Evolutionary conservation across 2,113 vertebrate genomes (phyloP).

Genomic region (Acanthochromis polyacanthus): DNA sequence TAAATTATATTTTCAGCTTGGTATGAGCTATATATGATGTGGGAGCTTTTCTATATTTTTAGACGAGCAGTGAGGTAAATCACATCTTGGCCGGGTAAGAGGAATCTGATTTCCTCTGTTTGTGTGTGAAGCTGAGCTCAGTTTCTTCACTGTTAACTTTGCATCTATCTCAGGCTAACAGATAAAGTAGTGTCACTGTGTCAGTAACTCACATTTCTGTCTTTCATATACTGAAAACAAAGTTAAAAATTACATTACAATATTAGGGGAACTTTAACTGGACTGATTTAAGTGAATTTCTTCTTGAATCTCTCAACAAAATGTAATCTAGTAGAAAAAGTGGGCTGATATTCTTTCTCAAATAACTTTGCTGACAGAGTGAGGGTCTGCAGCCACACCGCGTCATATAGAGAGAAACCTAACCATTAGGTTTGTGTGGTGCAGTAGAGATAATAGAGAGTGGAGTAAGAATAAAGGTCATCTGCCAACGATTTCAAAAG

Average conservation of each 20-base stretch:
- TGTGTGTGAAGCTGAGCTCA: constrained; percentile 7
- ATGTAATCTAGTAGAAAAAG: not conserved
- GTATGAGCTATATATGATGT: constrained; percentile 27
- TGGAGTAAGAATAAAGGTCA: not conserved
- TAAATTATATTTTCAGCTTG: constrained; percentile 49
- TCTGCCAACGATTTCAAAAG: too few species aligned
- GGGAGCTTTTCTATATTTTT: constrained; percentile 56
- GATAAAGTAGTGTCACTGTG: not conserved
- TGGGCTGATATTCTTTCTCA: too few species aligned
- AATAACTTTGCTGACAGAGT: not conserved
- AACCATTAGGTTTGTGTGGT: not conserved
- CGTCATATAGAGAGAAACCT: not conserved
- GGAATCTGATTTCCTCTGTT: constrained; percentile 36
- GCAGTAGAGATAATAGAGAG: not conserved
- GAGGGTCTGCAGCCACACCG: not conserved
- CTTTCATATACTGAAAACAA: too few species aligned
- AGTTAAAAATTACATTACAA: not conserved
- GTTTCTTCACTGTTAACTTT: not conserved
- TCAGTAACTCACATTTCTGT: not conserved
- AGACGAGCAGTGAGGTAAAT: constrained; percentile 38
- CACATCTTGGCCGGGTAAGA: constrained; percentile 32
- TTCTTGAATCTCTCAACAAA: too few species aligned
- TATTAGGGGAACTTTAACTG: not conserved
- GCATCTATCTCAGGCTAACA: not conserved
- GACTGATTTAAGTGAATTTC: too few species aligned